These are phyloP conservation scores for Acrocyrtus sp. DNA, from an alignment of 2,888 invertebrate genomes.

Conservation along the genomic window DNA sequence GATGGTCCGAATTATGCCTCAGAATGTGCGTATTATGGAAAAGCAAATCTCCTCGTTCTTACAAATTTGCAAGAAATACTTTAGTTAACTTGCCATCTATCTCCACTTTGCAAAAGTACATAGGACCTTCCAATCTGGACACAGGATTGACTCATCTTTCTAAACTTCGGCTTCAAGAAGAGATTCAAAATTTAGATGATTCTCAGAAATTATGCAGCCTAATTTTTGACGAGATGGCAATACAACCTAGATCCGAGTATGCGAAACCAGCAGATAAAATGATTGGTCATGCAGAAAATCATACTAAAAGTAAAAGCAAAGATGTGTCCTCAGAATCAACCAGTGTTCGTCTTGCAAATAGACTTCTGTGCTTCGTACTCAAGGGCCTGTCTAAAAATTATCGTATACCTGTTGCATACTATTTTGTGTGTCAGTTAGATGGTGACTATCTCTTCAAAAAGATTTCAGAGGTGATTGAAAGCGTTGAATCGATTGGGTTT, in stretches of 20 bases:
- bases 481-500: slow-evolving; percentile 45
- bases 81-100: slow-evolving; percentile 2
- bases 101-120: slow-evolving; percentile 4
- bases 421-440: slow-evolving; percentile 22
- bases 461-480: slow-evolving; percentile 17
- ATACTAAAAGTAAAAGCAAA: too few species aligned
- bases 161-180: slow-evolving; percentile 12
- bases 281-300: slow-evolving; percentile 5
- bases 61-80: slow-evolving; percentile 1
- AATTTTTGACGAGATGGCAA: slow-evolving; percentile 40
- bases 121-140: slow-evolving; percentile 20
- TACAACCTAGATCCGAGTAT: slow-evolving; percentile 12
- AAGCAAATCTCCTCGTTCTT: slow-evolving; percentile 22
- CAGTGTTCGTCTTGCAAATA: background rate
- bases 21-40: slow-evolving; percentile 19
- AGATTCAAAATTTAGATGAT: background rate
- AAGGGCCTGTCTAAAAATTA: slow-evolving; percentile 34
- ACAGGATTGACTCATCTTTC: slow-evolving; percentile 11
- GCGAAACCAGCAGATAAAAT: slow-evolving; percentile 22
- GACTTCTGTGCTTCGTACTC: slow-evolving; percentile 40
- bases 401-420: slow-evolving; percentile 41
- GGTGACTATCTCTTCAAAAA: slow-evolving; percentile 10
- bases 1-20: slow-evolving; percentile 14
- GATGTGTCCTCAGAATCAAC: background rate
- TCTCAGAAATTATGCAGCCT: slow-evolving; percentile 5